These are phyloP conservation scores for Dasyprocta punctata DNA, from an alignment of 2,113 vertebrate genomes.

Conservation along the genomic window DNA sequence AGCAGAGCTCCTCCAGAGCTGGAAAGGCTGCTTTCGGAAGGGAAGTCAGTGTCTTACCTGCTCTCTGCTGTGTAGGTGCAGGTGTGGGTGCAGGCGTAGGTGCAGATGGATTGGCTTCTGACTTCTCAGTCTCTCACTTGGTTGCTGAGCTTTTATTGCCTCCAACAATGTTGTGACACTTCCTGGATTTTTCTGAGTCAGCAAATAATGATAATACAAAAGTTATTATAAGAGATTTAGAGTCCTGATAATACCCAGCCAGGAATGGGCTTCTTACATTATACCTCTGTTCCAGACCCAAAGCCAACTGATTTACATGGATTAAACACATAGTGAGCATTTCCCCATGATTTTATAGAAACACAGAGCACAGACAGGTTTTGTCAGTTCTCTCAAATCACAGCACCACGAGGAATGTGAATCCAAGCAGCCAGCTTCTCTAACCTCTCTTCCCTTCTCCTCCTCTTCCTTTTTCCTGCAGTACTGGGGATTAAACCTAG, in stretches of 20 bases:
- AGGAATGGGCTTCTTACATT: too few species aligned
- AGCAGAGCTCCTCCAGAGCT: neutral
- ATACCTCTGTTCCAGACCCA: neutral
- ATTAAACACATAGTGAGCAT: neutral
- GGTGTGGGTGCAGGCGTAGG: neutral
- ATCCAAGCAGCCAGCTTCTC: neutral
- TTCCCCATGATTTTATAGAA: neutral
- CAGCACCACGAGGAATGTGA: neutral
- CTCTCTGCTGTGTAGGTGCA: neutral
- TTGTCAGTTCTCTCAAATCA: neutral
- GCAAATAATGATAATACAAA: fast-evolving
- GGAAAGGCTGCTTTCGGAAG: neutral
- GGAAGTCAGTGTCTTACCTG: neutral
- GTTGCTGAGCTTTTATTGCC: neutral
- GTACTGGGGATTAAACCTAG: neutral
- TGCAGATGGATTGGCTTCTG: neutral
- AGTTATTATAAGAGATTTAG: neutral
- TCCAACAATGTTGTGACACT: fast-evolving
- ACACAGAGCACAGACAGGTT: neutral
- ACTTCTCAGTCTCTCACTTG: neutral
- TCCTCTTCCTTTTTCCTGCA: neutral
- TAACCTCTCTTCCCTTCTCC: neutral
- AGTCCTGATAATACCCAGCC: neutral
- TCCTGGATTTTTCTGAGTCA: neutral
- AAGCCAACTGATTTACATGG: neutral